phyloP scores from a whole-genome alignment of 92 coral and sea anemone genomes.

The Plumapathes pennacea region DNA sequence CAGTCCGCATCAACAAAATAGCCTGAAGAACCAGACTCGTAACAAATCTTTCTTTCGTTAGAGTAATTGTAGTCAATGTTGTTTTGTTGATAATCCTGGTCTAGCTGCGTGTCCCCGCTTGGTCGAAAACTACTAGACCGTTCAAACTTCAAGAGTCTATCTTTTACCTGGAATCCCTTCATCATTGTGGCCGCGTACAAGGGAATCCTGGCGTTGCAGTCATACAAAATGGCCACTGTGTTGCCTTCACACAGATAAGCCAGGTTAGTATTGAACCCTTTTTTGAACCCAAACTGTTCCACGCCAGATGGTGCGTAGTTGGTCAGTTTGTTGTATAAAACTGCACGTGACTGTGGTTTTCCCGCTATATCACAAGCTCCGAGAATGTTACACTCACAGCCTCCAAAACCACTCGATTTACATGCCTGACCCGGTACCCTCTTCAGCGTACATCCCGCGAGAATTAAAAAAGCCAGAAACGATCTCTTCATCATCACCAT shows the following conservation, averaged over 20 bases:
- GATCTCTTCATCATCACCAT: too few species aligned
- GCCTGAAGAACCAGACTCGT: not conserved
- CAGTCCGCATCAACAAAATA: constrained; percentile 7
- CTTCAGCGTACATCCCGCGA: not conserved
- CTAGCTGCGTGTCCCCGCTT: not conserved
- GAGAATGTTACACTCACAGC: constrained; percentile 18
- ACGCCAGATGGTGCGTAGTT: constrained; percentile 3
- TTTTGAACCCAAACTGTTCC: not conserved
- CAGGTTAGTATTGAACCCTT: not conserved
- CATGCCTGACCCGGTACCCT: not conserved
- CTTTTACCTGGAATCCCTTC: constrained; percentile 10
- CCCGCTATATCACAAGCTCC: constrained; percentile 9
- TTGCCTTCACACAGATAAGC: constrained; percentile 29
- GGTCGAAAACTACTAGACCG: not conserved
- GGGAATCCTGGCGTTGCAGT: constrained; percentile 41
- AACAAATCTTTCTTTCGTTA: constrained; percentile 13
- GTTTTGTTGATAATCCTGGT: constrained; percentile 27
- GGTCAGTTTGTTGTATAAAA: too few species aligned
- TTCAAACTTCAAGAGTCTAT: constrained; percentile 3
- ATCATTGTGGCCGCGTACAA: constrained; percentile 39
- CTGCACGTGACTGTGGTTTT: not conserved
- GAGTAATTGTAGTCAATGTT: constrained; percentile 11
- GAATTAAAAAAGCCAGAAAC: too few species aligned
- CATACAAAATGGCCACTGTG: constrained; percentile 20
- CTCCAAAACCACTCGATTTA: constrained; percentile 7